phyloP scores from a whole-genome alignment of 2,888 invertebrate species.

The Philhelius pedissequus region DNA sequence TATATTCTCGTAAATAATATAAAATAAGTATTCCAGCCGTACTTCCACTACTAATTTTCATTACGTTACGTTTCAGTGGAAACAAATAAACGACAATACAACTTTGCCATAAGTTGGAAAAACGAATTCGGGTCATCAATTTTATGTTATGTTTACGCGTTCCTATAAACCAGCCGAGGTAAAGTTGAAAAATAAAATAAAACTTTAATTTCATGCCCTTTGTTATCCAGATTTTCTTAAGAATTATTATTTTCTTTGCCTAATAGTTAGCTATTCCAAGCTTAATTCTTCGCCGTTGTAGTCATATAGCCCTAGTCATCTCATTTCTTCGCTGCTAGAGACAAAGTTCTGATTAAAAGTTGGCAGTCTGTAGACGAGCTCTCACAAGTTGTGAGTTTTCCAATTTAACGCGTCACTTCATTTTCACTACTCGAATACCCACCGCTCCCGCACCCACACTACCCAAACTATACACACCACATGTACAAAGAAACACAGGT shows the following conservation, averaged over 20 bases:
- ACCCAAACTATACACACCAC: neutral
- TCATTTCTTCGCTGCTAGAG: neutral
- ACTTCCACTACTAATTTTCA: too few species aligned
- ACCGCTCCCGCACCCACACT: too few species aligned
- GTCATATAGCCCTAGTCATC: neutral
- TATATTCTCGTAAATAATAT: too few species aligned
- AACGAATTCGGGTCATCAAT: neutral
- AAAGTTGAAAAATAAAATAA: neutral
- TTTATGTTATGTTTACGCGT: neutral
- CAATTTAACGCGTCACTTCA: constrained; percentile 54
- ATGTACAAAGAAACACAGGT: neutral
- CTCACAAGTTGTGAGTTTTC: constrained; percentile 45
- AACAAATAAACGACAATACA: neutral
- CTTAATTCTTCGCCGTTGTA: neutral
- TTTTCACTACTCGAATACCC: neutral
- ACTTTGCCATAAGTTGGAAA: neutral
- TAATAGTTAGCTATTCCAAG: neutral
- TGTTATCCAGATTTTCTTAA: neutral
- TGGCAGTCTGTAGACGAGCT: constrained; percentile 26
- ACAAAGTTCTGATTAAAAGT: constrained; percentile 36
- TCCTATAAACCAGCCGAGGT: neutral
- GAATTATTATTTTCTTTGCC: neutral
- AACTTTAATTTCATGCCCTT: constrained; percentile 1
- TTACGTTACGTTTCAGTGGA: neutral
- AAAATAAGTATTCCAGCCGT: too few species aligned